Evolutionary conservation across 2,113 vertebrate species (phyloP).

Genomic region (Ailuropoda melanoleuca): DNA sequence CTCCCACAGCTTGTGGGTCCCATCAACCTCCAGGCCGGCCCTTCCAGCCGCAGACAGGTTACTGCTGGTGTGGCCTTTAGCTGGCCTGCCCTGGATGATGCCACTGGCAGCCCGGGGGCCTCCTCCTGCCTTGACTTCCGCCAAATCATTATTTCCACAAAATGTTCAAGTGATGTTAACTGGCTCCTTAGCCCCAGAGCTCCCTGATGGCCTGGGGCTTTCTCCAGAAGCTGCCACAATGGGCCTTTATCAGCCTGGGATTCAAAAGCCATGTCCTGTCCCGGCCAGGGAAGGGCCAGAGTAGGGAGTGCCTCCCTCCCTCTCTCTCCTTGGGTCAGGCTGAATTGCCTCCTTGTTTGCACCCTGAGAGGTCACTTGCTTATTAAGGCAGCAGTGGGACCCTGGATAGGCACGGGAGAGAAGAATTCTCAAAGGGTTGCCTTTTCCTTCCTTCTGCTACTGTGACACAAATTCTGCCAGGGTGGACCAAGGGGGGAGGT

Average conservation of each 20-base stretch:
- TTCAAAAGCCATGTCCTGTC: background rate
- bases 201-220: conserved; percentile 35
- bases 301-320: conserved; percentile 45
- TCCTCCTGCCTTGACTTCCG: conserved; percentile 22
- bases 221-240: conserved; percentile 63
- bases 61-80: conserved; percentile 18
- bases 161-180: conserved; percentile 52
- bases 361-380: background rate
- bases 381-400: background rate
- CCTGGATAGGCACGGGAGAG: background rate
- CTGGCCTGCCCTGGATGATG: background rate
- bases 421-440: background rate
- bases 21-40: background rate
- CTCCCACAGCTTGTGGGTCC: background rate
- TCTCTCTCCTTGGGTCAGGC: background rate
- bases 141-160: conserved; percentile 68
- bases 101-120: background rate
- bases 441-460: background rate
- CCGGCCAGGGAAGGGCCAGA: background rate
- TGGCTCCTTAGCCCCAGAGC: background rate
- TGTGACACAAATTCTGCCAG: background rate
- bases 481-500: too few relatives aligned
- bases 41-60: background rate
- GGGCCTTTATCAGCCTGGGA: conserved; percentile 59
- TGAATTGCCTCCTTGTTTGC: conserved; percentile 65